Conservation (phyloP, 2,113 vertebrate species). For the Salminus brasiliensis region DNA sequence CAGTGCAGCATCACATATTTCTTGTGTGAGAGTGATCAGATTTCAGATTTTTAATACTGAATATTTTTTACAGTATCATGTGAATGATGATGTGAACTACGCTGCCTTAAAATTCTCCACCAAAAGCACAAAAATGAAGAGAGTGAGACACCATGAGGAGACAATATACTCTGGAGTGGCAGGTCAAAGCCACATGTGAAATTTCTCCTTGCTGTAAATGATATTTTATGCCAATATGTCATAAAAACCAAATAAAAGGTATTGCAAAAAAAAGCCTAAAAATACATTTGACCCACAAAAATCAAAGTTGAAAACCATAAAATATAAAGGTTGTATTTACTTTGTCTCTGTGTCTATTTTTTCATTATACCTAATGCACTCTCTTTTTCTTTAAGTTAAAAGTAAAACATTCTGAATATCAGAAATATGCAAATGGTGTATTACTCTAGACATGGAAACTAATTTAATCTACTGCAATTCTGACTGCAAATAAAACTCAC, state of each 20-base stretch:
- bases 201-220: background rate
- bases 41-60: background rate
- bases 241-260: background rate
- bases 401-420: too few relatives aligned
- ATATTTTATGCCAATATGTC: background rate
- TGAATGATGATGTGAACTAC: background rate
- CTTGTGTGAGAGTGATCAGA: background rate
- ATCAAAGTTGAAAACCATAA: too few relatives aligned
- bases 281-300: too few relatives aligned
- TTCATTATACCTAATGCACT: too few relatives aligned
- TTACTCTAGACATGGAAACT: too few relatives aligned
- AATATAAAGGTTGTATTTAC: too few relatives aligned
- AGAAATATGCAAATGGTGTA: too few relatives aligned
- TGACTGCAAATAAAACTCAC: too few relatives aligned
- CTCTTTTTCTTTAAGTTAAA: too few relatives aligned
- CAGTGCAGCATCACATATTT: background rate
- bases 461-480: too few relatives aligned
- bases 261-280: background rate
- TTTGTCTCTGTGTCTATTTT: too few relatives aligned
- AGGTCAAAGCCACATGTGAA: background rate
- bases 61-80: background rate
- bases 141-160: background rate
- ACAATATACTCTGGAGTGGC: constrained; percentile 3
- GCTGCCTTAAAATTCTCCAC: constrained; percentile 12
- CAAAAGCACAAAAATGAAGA: constrained; percentile 8